These are phyloP conservation scores for Lepeophtheirus nordmannii DNA, from an alignment of 2,888 invertebrate species.

Conservation along the genomic window DNA sequence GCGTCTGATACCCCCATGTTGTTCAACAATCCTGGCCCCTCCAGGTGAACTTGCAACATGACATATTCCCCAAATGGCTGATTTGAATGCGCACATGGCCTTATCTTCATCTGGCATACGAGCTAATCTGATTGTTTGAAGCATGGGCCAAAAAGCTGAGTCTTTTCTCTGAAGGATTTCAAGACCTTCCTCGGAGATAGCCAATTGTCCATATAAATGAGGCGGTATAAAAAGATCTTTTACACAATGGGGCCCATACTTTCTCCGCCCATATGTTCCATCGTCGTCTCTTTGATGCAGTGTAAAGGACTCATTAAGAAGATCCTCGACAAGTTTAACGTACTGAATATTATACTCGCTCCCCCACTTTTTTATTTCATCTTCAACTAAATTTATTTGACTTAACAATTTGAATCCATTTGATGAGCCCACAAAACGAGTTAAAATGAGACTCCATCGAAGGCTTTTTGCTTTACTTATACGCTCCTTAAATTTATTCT, in stretches of 20 bases:
- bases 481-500: slow-evolving; percentile 41
- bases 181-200: slow-evolving; percentile 43
- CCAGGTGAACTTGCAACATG: slow-evolving; percentile 46
- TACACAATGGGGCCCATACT: slow-evolving; percentile 36
- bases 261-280: slow-evolving; percentile 53
- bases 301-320: slow-evolving; percentile 70
- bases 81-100: slow-evolving; percentile 61
- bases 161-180: slow-evolving; percentile 39
- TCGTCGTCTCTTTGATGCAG: slow-evolving; percentile 63
- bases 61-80: slow-evolving; percentile 72
- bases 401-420: slow-evolving; percentile 49
- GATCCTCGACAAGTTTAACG: slow-evolving; percentile 71
- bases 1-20: slow-evolving; percentile 29
- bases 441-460: slow-evolving; percentile 56
- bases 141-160: slow-evolving; percentile 1
- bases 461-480: slow-evolving; percentile 42
- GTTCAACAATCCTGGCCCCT: slow-evolving; percentile 41
- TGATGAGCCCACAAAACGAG: slow-evolving; percentile 56
- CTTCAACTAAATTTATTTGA: slow-evolving; percentile 47
- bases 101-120: slow-evolving; percentile 41
- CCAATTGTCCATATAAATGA: slow-evolving; percentile 70
- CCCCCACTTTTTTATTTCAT: slow-evolving; percentile 64
- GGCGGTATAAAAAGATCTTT: slow-evolving; percentile 44
- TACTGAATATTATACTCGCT: slow-evolving; percentile 61
- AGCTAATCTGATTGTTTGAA: neutral